Evolutionary conservation across 1,140 invertebrate species (phyloP).

Genomic region (Diabrotica undecimpunctata): DNA sequence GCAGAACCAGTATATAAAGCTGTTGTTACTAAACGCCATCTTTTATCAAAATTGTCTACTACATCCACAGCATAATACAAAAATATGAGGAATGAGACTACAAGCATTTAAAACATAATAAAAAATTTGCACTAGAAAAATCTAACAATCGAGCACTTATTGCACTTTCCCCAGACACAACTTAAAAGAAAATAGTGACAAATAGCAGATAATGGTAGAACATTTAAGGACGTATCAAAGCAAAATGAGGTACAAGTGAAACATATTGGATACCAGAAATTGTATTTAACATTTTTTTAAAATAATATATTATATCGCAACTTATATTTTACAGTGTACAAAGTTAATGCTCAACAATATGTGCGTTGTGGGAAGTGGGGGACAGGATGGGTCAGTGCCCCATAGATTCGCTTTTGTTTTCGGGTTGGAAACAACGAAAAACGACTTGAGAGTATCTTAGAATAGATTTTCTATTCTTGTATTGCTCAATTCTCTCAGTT

Average conservation of each 20-base stretch:
- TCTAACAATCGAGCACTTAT: no score
- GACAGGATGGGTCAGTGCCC: conserved; percentile 17
- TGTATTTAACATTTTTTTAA: not conserved
- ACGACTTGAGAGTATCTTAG: conserved; percentile 7
- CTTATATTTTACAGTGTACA: not conserved
- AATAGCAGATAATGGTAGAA: no score
- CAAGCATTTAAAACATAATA: no score
- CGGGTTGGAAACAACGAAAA: conserved; percentile 11
- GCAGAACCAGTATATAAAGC: no score
- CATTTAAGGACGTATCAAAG: no score
- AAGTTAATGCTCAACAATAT: not conserved
- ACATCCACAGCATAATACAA: no score
- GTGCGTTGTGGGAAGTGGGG: conserved; percentile 6
- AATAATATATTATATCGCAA: not conserved
- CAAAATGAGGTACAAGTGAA: not conserved
- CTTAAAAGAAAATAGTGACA: no score
- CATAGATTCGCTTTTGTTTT: conserved; percentile 17
- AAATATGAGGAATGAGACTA: no score
- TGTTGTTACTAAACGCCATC: no score
- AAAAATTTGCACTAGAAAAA: no score
- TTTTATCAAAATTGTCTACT: no score
- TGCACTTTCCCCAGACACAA: no score
- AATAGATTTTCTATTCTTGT: conserved; percentile 18
- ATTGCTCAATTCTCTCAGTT: conserved; percentile 1
- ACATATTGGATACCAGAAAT: not conserved